Evolutionary conservation across 2,888 invertebrate species (phyloP), one percentile per base, ranked within the genome.

Genomic region (Drosophila kambysellisi): DNA sequence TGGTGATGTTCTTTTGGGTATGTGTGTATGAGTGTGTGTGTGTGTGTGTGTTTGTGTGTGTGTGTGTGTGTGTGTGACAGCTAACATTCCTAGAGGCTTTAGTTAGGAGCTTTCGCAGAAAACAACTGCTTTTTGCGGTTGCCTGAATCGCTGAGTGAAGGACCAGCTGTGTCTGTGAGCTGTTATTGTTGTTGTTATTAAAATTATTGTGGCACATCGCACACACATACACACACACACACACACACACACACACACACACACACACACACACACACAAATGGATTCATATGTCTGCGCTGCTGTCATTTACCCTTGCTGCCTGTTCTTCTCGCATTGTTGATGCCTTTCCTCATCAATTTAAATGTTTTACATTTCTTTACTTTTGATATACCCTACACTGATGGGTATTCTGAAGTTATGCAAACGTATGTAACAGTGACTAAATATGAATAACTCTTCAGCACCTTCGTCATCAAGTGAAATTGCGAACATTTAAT

Each of bases 91-190:
- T 43, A 43, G 37, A 9, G 35, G 70, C 35, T 46, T 57, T 48
- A 63, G 37, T 30, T 56, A n/a, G 58, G 57, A 33, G 32, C 46
- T 54, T 59, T 59, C 54, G 48, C 54, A 64, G 39, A 58, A 63
- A 64, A 17, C 46, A 57, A 43, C 62, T 72, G 73, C 62, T 41
- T 56, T 70, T 58, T 75, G 61, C 59, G 56, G 61, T 63, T 74
- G 68, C 62, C 54, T 77, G 63, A 58, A 41, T 66, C 61, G 65
- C 72, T 52, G 60, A 59, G 54, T 60, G 60, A 60, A 70, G 60
- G 57, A 60, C 70, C 58, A 60, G 61, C 54, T 54, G 52, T 63
- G 25, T 43, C 17, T 52, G 52, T n/a, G 32, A 25, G 50, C 20
- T 59, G 15, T 15, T 58, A 29, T 41, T 60, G 41, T 53, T 60